Evolutionary conservation across 2,888 invertebrate species (phyloP), one percentile per base, ranked within the genome.

Genomic region (Ptilodon capucinus): DNA sequence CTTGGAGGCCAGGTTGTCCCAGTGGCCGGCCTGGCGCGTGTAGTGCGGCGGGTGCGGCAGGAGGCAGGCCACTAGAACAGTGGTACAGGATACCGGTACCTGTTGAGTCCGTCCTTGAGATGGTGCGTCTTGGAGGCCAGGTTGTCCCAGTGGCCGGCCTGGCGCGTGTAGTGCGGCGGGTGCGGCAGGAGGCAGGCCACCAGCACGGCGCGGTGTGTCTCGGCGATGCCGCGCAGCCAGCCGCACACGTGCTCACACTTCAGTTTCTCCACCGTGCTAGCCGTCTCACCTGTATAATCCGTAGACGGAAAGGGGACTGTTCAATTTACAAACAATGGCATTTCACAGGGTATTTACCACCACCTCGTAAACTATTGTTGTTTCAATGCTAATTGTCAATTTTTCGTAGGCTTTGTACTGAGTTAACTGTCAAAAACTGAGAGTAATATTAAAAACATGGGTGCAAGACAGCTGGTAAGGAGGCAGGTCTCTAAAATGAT

Each of bases 141-240:
- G 40, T 95, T 96, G 85, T 97, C 97, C 97, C 99, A 99, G 81
- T 98, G 97, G 4, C 99, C 99, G 18, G 98, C 99, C 56, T 99
- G 97, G 63, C 98, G 92, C 45, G 98, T 97, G 87, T 97, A 97
- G 80, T 99, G 98, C 9, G 97, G 96, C 46, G 99, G 99, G 92
- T 98, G 97, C 6, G 99, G 99, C 72, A 99, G 87, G 42, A 99
- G 92, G 72, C 99, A 99, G 8, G 97, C 95, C 60, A 98, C 95
- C 74, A 99, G 96, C 44, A 97, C 96, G 57, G 95, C 94, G 78
- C 98, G 96, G 81, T 98, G 97, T 7, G 94, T 93, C 70, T 94
- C 94, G 62, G 95, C 95, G 48, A 98, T 95, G 68, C 94, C 94
- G 0, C 85, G 80, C 40, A 99, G 89, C 99, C 99, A 99, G 25